Evolutionary conservation across 2,113 vertebrate genomes (phyloP).

Genomic region (Carollia perspicillata): DNA sequence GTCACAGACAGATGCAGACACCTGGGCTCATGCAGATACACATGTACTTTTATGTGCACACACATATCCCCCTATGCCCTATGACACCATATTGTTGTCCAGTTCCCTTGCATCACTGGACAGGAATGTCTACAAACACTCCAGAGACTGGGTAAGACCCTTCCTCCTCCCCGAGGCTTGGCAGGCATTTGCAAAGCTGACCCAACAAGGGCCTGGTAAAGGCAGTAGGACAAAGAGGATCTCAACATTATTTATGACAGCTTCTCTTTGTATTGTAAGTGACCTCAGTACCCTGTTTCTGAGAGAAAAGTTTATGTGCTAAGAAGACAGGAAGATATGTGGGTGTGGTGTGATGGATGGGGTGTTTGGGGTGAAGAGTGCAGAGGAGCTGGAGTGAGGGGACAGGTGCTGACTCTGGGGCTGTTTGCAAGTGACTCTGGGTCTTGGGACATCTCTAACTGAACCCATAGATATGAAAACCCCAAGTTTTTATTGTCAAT

Average conservation of each 20-base stretch:
- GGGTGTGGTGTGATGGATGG: background rate
- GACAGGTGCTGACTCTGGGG: background rate
- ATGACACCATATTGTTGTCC: background rate
- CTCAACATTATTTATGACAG: conserved; percentile 32
- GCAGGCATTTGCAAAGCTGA: conserved; percentile 5
- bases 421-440: background rate
- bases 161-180: background rate
- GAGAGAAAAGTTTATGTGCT: background rate
- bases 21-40: background rate
- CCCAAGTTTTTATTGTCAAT: background rate
- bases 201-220: background rate
- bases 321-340: background rate
- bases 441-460: background rate
- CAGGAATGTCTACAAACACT: background rate
- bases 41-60: background rate
- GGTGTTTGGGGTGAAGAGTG: background rate
- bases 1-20: background rate
- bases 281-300: background rate
- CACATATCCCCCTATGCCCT: background rate
- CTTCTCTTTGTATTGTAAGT: background rate
- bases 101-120: background rate
- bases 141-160: background rate
- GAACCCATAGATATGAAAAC: background rate
- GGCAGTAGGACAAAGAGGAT: background rate
- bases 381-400: background rate